Conservation (phyloP, 2,888 invertebrate species). For the Amorpha juglandis region DNA sequence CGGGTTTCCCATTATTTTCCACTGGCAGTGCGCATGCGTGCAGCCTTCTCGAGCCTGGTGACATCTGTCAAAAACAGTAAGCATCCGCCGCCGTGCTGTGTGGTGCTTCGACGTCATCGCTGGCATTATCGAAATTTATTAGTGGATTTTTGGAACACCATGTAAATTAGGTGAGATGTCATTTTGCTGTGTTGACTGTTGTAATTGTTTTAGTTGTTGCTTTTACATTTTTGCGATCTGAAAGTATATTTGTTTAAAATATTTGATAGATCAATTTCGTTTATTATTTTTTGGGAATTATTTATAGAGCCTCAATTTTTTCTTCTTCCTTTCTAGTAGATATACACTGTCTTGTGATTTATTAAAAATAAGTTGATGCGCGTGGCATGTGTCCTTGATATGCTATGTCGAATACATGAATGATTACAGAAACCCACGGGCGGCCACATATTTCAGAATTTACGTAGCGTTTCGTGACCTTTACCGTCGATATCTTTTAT, state of each 20-base stretch:
- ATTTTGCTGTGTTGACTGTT: background rate
- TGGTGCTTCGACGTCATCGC: slow-evolving; percentile 64
- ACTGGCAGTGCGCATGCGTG: slow-evolving; percentile 59
- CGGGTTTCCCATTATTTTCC: slow-evolving; percentile 52
- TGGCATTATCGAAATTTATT: slow-evolving; percentile 40
- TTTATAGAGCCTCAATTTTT: background rate
- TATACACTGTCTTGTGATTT: background rate
- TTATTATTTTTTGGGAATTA: background rate
- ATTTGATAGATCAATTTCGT: background rate
- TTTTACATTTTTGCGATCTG: background rate
- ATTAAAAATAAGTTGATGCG: slow-evolving; percentile 12
- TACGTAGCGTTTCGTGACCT: slow-evolving; percentile 6
- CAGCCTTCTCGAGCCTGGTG: slow-evolving; percentile 56
- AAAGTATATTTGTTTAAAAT: too few species aligned
- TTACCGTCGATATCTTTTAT: slow-evolving; percentile 13
- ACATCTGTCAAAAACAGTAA: slow-evolving; percentile 72
- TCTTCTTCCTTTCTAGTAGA: background rate
- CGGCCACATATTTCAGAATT: background rate
- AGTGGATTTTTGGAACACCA: slow-evolving; percentile 55
- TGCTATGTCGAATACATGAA: slow-evolving; percentile 27
- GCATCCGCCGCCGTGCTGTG: slow-evolving; percentile 48
- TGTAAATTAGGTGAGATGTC: slow-evolving; percentile 62
- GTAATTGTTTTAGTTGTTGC: background rate
- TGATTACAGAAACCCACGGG: slow-evolving; percentile 11
- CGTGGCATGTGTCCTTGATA: slow-evolving; percentile 19